Conservation (phyloP, 1,140 invertebrate species). For the Solenopsis invicta region DNA sequence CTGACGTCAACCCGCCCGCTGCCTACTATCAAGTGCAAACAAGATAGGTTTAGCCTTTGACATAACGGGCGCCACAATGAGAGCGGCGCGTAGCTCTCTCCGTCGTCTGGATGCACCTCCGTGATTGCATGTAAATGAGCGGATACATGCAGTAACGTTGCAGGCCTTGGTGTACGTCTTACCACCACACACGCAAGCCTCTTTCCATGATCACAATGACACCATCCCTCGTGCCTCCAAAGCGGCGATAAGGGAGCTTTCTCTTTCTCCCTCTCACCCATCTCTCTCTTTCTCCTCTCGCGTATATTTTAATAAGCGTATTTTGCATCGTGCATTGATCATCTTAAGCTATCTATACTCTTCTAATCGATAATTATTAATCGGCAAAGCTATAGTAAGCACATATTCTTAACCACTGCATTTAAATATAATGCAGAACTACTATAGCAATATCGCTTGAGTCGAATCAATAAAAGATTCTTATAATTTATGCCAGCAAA, state of each 20-base stretch:
- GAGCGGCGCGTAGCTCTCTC: constrained; percentile 30
- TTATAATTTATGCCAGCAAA: background rate
- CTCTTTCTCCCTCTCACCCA: background rate
- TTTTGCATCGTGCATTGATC: background rate
- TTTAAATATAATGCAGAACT: background rate
- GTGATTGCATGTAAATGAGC: constrained; percentile 74
- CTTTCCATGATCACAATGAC: constrained; percentile 74
- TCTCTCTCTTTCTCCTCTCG: background rate
- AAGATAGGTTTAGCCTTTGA: constrained; percentile 63
- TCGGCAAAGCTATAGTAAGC: background rate
- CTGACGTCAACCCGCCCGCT: constrained; percentile 54
- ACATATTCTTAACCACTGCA: background rate
- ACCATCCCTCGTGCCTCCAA: constrained; percentile 58
- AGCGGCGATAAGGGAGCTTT: constrained; percentile 29
- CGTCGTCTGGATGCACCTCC: constrained; percentile 65
- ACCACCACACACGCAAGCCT: constrained; percentile 53
- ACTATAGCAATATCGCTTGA: background rate
- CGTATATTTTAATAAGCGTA: constrained; percentile 46
- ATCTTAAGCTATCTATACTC: background rate
- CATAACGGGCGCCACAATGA: constrained; percentile 53
- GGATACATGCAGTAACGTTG: constrained; percentile 69
- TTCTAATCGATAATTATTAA: background rate
- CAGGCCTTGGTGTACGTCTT: constrained; percentile 51
- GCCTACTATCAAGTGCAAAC: constrained; percentile 57
- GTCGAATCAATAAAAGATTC: background rate